Conservation (phyloP, 2,888 invertebrate genomes). For the Mycalesis mineus region DNA sequence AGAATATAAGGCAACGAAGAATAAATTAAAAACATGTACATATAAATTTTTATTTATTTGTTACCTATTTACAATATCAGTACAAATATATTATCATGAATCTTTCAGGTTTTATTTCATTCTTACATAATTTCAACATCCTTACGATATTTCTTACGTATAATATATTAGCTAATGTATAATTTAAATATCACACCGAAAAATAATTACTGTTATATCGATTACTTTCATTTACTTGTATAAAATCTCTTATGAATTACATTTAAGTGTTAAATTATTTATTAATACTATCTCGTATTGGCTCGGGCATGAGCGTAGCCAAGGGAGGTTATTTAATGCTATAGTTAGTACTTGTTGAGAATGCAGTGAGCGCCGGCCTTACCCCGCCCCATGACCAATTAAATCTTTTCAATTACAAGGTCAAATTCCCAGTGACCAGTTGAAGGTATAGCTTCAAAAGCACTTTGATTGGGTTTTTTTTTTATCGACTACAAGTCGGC, state of each 20-base stretch:
- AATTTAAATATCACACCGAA: constrained; percentile 59
- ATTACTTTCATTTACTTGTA: not conserved
- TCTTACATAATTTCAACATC: not conserved
- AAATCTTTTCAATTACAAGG: too few relatives aligned
- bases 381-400: too few relatives aligned
- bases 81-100: constrained; percentile 26
- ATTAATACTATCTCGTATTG: not conserved
- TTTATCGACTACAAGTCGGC: too few relatives aligned
- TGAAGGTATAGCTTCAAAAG: too few relatives aligned
- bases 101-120: not conserved
- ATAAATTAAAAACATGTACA: not conserved
- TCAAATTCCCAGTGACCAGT: too few relatives aligned
- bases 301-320: not conserved
- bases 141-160: not conserved
- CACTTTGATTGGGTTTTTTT: too few relatives aligned
- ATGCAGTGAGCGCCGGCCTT: too few relatives aligned
- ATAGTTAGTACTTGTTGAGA: too few relatives aligned
- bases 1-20: not conserved
- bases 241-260: not conserved
- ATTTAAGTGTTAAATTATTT: not conserved
- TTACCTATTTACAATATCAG: constrained; percentile 31
- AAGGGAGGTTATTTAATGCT: too few relatives aligned
- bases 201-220: constrained; percentile 28
- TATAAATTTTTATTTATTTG: constrained; percentile 27
- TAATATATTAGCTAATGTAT: constrained; percentile 4